Evolutionary conservation across 1,140 invertebrate genomes (phyloP), one percentile per base, ranked within the genome.

Genomic region (Zaprionus kolodkinae): DNA sequence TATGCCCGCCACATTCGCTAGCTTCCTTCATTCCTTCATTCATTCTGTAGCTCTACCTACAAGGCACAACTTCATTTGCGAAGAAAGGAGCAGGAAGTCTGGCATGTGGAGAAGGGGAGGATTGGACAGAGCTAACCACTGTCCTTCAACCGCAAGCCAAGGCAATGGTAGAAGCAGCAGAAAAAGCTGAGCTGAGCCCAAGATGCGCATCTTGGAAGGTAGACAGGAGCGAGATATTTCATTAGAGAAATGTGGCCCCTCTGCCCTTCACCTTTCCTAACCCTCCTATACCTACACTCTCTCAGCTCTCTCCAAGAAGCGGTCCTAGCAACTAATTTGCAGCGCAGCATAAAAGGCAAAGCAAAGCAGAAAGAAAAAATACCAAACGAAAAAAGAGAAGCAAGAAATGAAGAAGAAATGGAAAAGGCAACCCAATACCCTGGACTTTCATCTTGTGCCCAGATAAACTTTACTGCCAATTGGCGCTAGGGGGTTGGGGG

Each of bases 221-320:
- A 48, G 15, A 35, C 87, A 80, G 74, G 59, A 57, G 48, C 59
- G 68, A 88, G 89, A 88, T 88, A 85, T 89, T 88, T 88, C 85
- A 88, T 88, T 89, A 88, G 84, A 88, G 78, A 74, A 62, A 78
- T 78, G 84, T 70, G 78, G 55, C 80, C 43, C 55, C 55, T 43
- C 57, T 55, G n/a, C n/a, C n/a, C n/a, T n/a, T n/a, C n/a, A n/a
- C n/a, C n/a, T n/a, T n/a, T n/a, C n/a, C n/a, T n/a, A n/a, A n/a
- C 57, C 59, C 36, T 36, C 48, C 40, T 9, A 43, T n/a, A 45
- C 40, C 40, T 45, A 6, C 40, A 21, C 21, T 21, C 21, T 2
- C 2, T 21, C 1, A 21, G 21, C 6, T 7, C 40, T n/a, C 38
- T 7, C n/a, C n/a, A 7, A n/a, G n/a, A 21, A 21, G n/a, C 6